These are phyloP conservation scores for Pterois miles DNA, from an alignment of 2,797 vertebrate genomes.

Conservation along the genomic window DNA sequence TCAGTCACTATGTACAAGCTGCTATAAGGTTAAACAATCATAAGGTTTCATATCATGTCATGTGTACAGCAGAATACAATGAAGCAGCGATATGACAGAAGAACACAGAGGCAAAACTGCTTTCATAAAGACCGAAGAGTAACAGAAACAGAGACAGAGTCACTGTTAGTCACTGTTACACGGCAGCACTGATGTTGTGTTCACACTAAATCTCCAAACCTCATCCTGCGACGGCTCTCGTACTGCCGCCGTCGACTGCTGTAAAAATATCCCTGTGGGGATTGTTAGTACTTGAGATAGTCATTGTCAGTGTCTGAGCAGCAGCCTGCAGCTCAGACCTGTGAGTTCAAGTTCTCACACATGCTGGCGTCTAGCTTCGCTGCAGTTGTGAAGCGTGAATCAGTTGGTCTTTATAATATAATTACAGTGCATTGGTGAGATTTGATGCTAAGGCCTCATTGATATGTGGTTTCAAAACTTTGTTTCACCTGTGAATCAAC, in stretches of 20 bases:
- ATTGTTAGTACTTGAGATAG: conserved; percentile 52
- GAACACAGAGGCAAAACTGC: neutral
- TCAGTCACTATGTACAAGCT: too few species aligned
- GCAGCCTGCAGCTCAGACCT: conserved; percentile 26
- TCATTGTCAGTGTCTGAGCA: conserved; percentile 37
- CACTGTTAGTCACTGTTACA: conserved; percentile 47
- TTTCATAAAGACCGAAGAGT: conserved; percentile 13
- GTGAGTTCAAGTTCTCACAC: conserved; percentile 1
- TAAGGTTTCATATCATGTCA: too few species aligned
- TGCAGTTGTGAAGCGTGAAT: too few species aligned
- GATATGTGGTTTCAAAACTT: neutral
- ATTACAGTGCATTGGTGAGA: too few species aligned
- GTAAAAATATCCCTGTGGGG: conserved; percentile 45
- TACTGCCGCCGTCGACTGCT: conserved; percentile 32
- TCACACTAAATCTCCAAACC: conserved; percentile 41
- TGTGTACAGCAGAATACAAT: neutral
- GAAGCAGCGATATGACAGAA: neutral
- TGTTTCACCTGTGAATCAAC: neutral
- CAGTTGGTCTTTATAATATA: too few species aligned
- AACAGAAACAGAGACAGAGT: conserved; percentile 20
- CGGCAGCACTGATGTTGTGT: conserved; percentile 30
- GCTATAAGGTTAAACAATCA: too few species aligned
- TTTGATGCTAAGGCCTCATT: too few species aligned
- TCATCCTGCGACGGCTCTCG: conserved; percentile 25
- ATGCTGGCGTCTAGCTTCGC: neutral